Evolutionary conservation across 2,797 vertebrate species (phyloP).

Genomic region (Channallabes apus): DNA sequence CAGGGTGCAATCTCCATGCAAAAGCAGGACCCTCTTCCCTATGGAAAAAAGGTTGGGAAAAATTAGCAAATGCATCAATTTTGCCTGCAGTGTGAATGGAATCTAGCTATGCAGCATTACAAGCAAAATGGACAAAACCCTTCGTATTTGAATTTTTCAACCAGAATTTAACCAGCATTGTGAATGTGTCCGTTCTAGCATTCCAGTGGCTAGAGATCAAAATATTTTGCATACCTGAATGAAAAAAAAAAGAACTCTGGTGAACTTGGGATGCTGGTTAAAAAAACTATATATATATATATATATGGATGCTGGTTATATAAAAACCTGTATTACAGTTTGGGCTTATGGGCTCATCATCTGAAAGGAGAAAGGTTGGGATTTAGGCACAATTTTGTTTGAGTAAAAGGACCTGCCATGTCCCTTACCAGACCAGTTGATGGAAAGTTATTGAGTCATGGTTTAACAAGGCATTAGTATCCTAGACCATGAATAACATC

Average conservation of each 20-base stretch:
- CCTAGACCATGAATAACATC: too few relatives aligned
- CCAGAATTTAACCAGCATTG: too few relatives aligned
- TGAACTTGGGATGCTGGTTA: not conserved
- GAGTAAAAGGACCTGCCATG: not conserved
- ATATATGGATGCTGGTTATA: too few relatives aligned
- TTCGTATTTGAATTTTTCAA: not conserved
- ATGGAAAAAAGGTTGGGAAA: too few relatives aligned
- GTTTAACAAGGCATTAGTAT: not conserved
- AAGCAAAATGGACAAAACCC: not conserved
- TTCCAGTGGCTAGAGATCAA: not conserved
- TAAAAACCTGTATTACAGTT: not conserved
- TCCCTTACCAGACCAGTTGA: not conserved
- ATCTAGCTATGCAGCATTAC: not conserved
- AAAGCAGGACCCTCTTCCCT: too few relatives aligned
- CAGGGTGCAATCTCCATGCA: too few relatives aligned
- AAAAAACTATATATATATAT: too few relatives aligned
- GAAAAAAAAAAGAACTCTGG: not conserved
- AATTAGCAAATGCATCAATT: too few relatives aligned
- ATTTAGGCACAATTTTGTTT: not conserved
- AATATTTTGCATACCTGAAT: not conserved
- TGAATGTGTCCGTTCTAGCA: too few relatives aligned
- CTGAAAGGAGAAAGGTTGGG: not conserved
- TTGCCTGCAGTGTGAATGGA: too few relatives aligned
- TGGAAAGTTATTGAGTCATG: not conserved
- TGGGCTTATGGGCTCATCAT: not conserved